phyloP scores from a whole-genome alignment of 2,797 vertebrate species.

The Orestias chungarensis region DNA sequence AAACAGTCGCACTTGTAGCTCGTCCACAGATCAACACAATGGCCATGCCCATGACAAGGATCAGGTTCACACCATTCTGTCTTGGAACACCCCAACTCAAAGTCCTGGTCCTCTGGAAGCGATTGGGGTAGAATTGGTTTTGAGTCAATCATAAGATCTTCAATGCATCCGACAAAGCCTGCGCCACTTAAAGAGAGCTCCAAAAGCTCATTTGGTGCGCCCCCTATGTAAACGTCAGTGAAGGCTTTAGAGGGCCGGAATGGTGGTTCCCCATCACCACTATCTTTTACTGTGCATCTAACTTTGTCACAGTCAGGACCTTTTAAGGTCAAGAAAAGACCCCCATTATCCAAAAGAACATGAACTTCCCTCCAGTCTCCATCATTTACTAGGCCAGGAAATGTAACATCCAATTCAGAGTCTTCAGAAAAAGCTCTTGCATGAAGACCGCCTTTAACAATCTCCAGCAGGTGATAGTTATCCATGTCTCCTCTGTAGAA shows the following conservation, averaged over 20 bases:
- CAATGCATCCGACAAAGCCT: conserved; percentile 88
- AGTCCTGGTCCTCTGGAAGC: conserved; percentile 50
- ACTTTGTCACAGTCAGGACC: conserved; percentile 76
- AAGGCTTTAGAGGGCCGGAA: conserved; percentile 61
- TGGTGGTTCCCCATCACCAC: conserved; percentile 35
- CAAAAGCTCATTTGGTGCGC: conserved; percentile 71
- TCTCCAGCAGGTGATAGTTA: conserved; percentile 82
- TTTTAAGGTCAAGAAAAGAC: conserved; percentile 80
- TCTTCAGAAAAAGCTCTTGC: conserved; percentile 69
- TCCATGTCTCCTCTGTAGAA: conserved; percentile 77
- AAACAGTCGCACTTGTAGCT: conserved; percentile 85
- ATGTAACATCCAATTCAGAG: conserved; percentile 56
- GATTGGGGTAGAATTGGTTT: conserved; percentile 77
- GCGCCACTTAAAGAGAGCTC: conserved; percentile 53
- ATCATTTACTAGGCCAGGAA: conserved; percentile 76
- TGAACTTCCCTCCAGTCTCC: conserved; percentile 84
- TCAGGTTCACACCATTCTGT: conserved; percentile 85
- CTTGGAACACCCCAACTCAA: conserved; percentile 82
- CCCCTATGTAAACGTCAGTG: conserved; percentile 72
- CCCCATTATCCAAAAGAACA: conserved; percentile 59
- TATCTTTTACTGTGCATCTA: conserved; percentile 61
- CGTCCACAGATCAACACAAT: conserved; percentile 91
- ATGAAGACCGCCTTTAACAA: conserved; percentile 76
- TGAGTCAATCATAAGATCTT: conserved; percentile 85
- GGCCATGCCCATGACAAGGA: conserved; percentile 83